phyloP scores from a whole-genome alignment of 2,888 invertebrate species.

The Andrena trimmerana region DNA sequence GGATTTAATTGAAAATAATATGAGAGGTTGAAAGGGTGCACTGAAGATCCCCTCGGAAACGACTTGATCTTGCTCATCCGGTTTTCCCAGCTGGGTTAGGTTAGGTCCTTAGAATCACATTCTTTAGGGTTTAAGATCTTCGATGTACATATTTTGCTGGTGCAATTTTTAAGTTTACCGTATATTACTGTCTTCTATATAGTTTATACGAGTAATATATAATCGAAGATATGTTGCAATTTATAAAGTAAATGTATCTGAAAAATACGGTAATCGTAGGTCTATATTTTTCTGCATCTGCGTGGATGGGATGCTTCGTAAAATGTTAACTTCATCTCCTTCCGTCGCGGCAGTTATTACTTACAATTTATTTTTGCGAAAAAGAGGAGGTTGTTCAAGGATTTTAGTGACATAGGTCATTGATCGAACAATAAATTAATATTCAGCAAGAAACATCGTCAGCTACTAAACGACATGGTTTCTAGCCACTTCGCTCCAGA shows the following conservation, averaged over 20 bases:
- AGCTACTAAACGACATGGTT: neutral
- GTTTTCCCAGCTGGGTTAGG: conserved; percentile 42
- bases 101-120: conserved; percentile 35
- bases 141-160: neutral
- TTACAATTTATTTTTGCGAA: conserved; percentile 23
- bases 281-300: neutral
- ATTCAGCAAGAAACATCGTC: conserved; percentile 20
- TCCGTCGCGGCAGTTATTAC: neutral
- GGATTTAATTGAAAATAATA: conserved; percentile 15
- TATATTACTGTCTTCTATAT: neutral
- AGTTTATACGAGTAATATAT: neutral
- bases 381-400: conserved; percentile 39
- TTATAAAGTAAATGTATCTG: neutral
- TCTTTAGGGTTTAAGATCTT: conserved; percentile 13
- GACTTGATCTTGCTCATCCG: conserved; percentile 51
- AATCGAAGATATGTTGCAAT: neutral
- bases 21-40: neutral
- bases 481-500: neutral
- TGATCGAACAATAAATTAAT: conserved; percentile 50
- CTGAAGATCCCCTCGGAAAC: conserved; percentile 22
- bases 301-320: neutral
- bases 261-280: neutral
- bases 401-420: conserved; percentile 61
- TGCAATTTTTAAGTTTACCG: neutral
- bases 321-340: conserved; percentile 28